phyloP scores from a whole-genome alignment of 2,113 vertebrate species.

The Jaculus jaculus region DNA sequence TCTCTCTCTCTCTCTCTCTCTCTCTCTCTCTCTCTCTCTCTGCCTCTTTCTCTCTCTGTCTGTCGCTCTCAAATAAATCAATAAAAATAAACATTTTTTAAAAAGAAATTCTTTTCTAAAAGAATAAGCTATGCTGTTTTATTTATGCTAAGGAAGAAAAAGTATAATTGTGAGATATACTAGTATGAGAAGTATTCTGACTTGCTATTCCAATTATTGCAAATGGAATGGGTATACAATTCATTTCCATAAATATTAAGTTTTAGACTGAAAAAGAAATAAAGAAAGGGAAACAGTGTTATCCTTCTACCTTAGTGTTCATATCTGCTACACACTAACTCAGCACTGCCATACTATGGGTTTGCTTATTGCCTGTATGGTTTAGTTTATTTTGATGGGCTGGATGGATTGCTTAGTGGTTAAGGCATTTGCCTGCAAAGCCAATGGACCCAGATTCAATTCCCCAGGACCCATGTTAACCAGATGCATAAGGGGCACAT shows the following conservation, averaged over 20 bases:
- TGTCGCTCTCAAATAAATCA: too few species aligned
- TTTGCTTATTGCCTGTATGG: background rate
- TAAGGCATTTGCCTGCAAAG: too few species aligned
- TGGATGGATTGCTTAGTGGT: too few species aligned
- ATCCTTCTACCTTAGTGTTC: background rate
- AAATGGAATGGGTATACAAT: background rate
- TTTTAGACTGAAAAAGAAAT: background rate
- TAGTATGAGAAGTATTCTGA: background rate
- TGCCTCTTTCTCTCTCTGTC: too few species aligned
- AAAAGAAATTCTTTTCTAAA: conserved; percentile 23
- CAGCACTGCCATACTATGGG: background rate
- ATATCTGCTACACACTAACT: too few species aligned
- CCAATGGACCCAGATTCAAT: too few species aligned
- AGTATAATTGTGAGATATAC: background rate
- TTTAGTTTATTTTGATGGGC: too few species aligned
- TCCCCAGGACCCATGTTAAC: too few species aligned
- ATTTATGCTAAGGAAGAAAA: background rate
- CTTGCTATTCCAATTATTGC: background rate
- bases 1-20: too few species aligned
- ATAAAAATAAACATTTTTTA: too few species aligned
- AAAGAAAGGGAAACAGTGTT: background rate
- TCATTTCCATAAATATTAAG: background rate
- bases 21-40: too few species aligned
- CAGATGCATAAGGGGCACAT: too few species aligned
- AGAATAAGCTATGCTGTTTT: background rate